Conservation (phyloP, 2,888 invertebrate species). For the Stomorhina lunata region DNA sequence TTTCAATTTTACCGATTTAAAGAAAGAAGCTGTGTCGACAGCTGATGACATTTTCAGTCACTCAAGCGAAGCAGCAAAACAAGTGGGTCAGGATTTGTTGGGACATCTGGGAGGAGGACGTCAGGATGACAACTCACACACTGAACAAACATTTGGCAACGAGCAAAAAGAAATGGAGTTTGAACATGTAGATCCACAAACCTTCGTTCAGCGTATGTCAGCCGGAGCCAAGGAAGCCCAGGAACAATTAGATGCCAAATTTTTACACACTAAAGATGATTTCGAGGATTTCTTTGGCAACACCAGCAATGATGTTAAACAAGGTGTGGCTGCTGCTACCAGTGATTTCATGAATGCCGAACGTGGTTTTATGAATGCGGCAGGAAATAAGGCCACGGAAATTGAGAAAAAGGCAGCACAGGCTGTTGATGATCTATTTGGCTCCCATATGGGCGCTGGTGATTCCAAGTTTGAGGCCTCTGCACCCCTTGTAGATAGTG, state of each 20-base stretch:
- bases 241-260: constrained; percentile 75
- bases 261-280: constrained; percentile 73
- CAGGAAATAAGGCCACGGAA: constrained; percentile 43
- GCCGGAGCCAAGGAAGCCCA: constrained; percentile 76
- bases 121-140: constrained; percentile 76
- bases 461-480: constrained; percentile 58
- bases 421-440: constrained; percentile 56
- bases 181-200: constrained; percentile 73
- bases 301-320: constrained; percentile 68
- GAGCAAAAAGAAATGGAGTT: constrained; percentile 76
- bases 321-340: constrained; percentile 72
- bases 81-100: constrained; percentile 63
- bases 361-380: constrained; percentile 68
- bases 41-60: constrained; percentile 71
- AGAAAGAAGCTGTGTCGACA: constrained; percentile 74
- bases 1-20: constrained; percentile 76
- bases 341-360: constrained; percentile 77
- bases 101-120: constrained; percentile 52
- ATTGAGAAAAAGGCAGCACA: constrained; percentile 56
- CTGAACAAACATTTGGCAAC: constrained; percentile 76
- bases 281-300: constrained; percentile 72
- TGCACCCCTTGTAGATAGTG: constrained; percentile 61
- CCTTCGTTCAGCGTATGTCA: constrained; percentile 76
- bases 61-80: constrained; percentile 68
- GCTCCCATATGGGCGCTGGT: constrained; percentile 42